Conservation (phyloP, 2,113 vertebrate genomes). For the Psilopsiagon aymara region DNA sequence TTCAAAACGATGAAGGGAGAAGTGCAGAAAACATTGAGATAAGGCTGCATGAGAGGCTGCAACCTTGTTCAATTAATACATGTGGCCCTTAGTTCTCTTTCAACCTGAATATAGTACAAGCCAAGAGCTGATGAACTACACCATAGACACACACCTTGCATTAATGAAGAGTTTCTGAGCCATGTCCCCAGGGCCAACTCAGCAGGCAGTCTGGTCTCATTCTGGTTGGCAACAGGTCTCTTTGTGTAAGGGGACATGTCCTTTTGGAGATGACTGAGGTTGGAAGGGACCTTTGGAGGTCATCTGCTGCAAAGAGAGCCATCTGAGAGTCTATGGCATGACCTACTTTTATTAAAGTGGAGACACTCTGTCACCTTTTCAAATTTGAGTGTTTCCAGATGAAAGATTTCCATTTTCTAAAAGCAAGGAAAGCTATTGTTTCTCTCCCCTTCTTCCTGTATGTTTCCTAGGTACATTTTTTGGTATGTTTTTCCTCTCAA, state of each 20-base stretch:
- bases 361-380: not conserved
- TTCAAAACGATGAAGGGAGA: not conserved
- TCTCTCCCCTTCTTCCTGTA: not conserved
- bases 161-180: not conserved
- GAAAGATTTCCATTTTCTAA: not conserved
- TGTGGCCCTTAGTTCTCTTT: rapidly evolving
- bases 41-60: not conserved
- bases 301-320: not conserved
- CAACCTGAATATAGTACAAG: not conserved
- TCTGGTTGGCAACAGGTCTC: not conserved
- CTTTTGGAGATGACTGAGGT: not conserved
- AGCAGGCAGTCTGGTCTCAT: not conserved
- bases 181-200: not conserved
- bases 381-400: not conserved
- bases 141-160: not conserved
- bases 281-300: not conserved
- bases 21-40: not conserved
- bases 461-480: not conserved
- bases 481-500: not conserved
- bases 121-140: not conserved
- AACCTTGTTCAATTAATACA: not conserved
- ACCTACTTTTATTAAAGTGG: not conserved
- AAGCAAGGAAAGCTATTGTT: not conserved
- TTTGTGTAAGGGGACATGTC: not conserved
- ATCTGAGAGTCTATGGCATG: not conserved